These are phyloP conservation scores for Lottia gigantea DNA, from an alignment of 2,888 invertebrate species.

Conservation along the genomic window DNA sequence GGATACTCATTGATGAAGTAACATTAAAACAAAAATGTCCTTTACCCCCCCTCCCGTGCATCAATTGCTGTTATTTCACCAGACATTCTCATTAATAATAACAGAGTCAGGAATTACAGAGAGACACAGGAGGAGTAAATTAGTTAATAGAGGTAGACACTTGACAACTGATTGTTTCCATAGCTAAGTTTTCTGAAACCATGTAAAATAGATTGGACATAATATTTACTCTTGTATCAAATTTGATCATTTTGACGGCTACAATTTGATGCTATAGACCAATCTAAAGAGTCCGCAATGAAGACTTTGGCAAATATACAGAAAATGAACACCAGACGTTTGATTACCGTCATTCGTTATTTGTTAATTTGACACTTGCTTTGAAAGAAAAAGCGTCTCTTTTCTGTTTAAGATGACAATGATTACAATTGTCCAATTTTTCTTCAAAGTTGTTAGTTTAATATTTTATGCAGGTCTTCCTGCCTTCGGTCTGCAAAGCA, in stretches of 20 bases:
- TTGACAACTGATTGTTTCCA: slow-evolving; percentile 22
- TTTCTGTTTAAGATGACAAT: too few species aligned
- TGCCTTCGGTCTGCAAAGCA: too few species aligned
- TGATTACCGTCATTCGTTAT: not conserved
- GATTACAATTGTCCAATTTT: too few species aligned
- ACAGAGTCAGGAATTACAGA: too few species aligned
- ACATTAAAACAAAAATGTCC: too few species aligned
- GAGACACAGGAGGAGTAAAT: slow-evolving; percentile 5
- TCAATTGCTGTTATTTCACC: too few species aligned
- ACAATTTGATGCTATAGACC: slow-evolving; percentile 2
- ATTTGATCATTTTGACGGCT: slow-evolving; percentile 4
- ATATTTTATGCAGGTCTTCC: too few species aligned
- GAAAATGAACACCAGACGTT: slow-evolving; percentile 2
- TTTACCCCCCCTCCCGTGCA: too few species aligned
- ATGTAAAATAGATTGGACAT: slow-evolving; percentile 9
- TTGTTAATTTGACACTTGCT: not conserved
- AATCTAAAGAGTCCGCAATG: not conserved
- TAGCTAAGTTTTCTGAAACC: slow-evolving; percentile 6
- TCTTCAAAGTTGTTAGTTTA: too few species aligned
- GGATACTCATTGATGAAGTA: too few species aligned
- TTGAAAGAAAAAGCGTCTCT: too few species aligned
- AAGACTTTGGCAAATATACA: not conserved
- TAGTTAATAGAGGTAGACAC: slow-evolving; percentile 22
- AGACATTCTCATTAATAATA: too few species aligned
- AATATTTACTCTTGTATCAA: slow-evolving; percentile 3